Percentiles rank a stretch among this genome's conserved stretches.
Evolutionary conservation across 2,888 invertebrate genomes (phyloP).

Genomic region (Amblyjoppa proteus): DNA sequence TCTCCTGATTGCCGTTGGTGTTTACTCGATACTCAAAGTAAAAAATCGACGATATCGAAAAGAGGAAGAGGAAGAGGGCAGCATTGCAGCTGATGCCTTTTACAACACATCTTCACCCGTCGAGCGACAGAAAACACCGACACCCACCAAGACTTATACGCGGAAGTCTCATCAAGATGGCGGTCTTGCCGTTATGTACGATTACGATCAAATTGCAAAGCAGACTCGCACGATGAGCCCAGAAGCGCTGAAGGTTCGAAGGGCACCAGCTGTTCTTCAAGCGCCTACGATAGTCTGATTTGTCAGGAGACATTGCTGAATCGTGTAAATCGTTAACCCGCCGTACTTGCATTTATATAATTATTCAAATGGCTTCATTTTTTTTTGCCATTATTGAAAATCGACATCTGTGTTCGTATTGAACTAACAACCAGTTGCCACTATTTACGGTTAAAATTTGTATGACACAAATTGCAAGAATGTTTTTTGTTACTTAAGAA

Average conservation of each 20-base stretch:
- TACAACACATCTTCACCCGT: slow-evolving; percentile 73
- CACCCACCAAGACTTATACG: slow-evolving; percentile 47
- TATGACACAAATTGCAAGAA: too few relatives aligned
- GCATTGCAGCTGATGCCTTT: slow-evolving; percentile 83
- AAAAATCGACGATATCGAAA: slow-evolving; percentile 78
- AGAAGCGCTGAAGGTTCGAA: slow-evolving; percentile 95
- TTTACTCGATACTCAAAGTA: slow-evolving; percentile 77
- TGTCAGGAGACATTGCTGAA: neutral
- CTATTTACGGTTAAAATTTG: too few relatives aligned
- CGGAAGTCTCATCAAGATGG: slow-evolving; percentile 74
- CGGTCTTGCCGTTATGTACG: slow-evolving; percentile 81
- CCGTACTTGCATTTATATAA: neutral
- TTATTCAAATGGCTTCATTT: neutral
- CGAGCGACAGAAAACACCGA: slow-evolving; percentile 64
- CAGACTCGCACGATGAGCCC: slow-evolving; percentile 86
- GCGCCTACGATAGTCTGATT: slow-evolving; percentile 93
- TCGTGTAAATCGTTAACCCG: slow-evolving; percentile 1
- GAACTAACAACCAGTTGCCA: too few relatives aligned
- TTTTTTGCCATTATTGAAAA: neutral
- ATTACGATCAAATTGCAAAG: slow-evolving; percentile 82
- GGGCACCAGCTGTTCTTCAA: slow-evolving; percentile 95
- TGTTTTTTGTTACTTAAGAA: too few relatives aligned
- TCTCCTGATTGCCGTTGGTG: slow-evolving; percentile 77
- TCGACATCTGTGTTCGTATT: too few relatives aligned
- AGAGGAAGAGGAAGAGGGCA: slow-evolving; percentile 79